phyloP scores from a whole-genome alignment of 2,113 vertebrate genomes.

The Chamaea fasciata region DNA sequence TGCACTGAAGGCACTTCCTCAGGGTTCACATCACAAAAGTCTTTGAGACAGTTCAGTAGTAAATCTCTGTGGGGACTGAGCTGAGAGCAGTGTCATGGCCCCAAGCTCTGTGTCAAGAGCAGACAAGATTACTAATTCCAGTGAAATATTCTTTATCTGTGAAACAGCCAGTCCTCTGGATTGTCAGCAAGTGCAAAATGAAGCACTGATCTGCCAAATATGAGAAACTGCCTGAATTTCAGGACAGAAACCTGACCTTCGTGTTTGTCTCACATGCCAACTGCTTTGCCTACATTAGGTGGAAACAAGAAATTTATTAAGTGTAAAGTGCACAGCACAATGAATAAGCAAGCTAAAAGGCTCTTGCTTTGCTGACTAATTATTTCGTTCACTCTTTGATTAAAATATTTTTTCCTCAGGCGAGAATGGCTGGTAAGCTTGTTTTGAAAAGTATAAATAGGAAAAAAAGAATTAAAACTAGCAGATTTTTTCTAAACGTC shows the following conservation, averaged over 20 bases:
- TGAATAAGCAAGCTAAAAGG: not conserved
- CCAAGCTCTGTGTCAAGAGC: not conserved
- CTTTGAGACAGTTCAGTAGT: not conserved
- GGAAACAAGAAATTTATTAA: not conserved
- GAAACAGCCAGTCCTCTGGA: not conserved
- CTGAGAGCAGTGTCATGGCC: not conserved
- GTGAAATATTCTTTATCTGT: not conserved
- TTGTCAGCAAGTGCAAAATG: not conserved
- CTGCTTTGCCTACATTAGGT: not conserved
- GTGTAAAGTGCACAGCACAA: not conserved
- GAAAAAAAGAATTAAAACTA: not conserved
- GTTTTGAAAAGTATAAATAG: not conserved
- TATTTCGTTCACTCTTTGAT: slow-evolving; percentile 3
- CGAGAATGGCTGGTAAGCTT: not conserved
- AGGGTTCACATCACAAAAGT: not conserved
- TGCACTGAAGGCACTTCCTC: not conserved
- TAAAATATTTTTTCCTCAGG: not conserved
- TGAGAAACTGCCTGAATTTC: not conserved
- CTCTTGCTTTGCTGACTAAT: not conserved
- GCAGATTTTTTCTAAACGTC: not conserved
- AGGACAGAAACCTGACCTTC: not conserved
- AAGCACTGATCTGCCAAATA: not conserved
- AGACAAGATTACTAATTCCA: not conserved
- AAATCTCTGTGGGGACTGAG: slow-evolving; percentile 7
- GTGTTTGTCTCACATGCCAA: not conserved